Evolutionary conservation across 1,140 invertebrate species (phyloP).

Genomic region (Bacillus rossius): DNA sequence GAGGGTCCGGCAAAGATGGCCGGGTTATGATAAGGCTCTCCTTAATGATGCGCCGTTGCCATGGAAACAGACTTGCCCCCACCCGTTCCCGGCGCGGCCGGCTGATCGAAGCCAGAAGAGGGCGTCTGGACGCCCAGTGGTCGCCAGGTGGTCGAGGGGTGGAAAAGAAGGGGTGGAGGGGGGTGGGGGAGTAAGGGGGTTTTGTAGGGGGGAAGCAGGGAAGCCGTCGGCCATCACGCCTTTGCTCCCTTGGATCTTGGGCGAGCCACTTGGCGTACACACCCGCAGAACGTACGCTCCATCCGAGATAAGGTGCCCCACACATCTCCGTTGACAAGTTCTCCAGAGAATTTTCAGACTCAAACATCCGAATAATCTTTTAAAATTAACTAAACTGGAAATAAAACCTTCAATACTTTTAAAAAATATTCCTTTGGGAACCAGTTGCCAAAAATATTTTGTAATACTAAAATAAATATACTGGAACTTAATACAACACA

Average conservation of each 20-base stretch:
- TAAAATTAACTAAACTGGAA: too few relatives aligned
- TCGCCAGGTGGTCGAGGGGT: constrained; percentile 36
- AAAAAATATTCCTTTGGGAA: too few relatives aligned
- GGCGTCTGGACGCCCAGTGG: constrained; percentile 15
- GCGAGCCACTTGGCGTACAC: background rate
- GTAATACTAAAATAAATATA: too few relatives aligned
- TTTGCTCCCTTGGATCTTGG: constrained; percentile 19
- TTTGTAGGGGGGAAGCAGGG: constrained; percentile 32
- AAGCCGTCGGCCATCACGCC: background rate
- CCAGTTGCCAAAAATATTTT: too few relatives aligned
- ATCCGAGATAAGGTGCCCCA: too few relatives aligned
- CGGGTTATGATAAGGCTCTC: constrained; percentile 47
- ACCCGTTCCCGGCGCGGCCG: constrained; percentile 40
- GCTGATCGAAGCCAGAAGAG: constrained; percentile 33
- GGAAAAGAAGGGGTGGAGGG: constrained; percentile 39
- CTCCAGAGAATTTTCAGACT: too few relatives aligned
- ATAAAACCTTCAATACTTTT: too few relatives aligned
- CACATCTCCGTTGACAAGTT: too few relatives aligned
- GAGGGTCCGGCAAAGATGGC: constrained; percentile 40
- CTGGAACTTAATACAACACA: too few relatives aligned
- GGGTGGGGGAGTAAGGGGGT: constrained; percentile 30
- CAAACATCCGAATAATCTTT: too few relatives aligned
- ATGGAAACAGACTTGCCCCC: too few relatives aligned
- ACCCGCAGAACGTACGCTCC: too few relatives aligned
- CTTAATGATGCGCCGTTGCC: constrained; percentile 45